Evolutionary conservation across 1,140 invertebrate species (phyloP), one percentile per base, ranked within the genome.

Genomic region (Panagrolaimus sp.): DNA sequence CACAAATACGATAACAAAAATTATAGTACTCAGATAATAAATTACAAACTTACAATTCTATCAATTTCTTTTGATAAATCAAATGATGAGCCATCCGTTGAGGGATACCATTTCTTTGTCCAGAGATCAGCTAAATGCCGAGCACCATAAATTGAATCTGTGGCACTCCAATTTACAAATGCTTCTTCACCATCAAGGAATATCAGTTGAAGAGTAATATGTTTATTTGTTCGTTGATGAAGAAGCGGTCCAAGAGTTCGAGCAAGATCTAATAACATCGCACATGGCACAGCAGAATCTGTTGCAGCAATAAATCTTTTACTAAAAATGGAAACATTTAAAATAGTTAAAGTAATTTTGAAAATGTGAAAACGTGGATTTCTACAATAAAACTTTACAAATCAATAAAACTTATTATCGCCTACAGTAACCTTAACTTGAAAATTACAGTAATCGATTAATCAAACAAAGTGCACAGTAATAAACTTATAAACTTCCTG

Each of bases 141-240:
- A 0, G 96, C 90, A 14, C 96, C 96, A 83, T 98, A 98, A 45
- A 97, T 88, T 0, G 94, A 98, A 86, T 98, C 96, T 1, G 84
- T 89, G 0, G 88, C 86, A 8, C 89, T 88, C 95, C 95, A 98
- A 26, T 88, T 78, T 15, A 88, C 73, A 83, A 97, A 97, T 4
- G 95, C 95, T 87, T 98, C 96, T 86, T 99, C 96, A 0, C 96
- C 96, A 83, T 99, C 96, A 80, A 99, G 94, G 84, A 98, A 98
- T 71, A 98, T 86, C 58, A 97, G 88, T 88, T 94, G 93, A 4
- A 98, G 86, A 67, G 92, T 93, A 0, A 94, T 83, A 62, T 91
- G 88, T 85, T 81, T 71, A 63, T 84, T 71, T 81, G 86, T 86
- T 32, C 86, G 76, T 55, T 83, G 75, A 15, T 87, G 67, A 8